Evolutionary conservation across 1,140 invertebrate genomes (phyloP).

Genomic region (Bradynema listronoti): DNA sequence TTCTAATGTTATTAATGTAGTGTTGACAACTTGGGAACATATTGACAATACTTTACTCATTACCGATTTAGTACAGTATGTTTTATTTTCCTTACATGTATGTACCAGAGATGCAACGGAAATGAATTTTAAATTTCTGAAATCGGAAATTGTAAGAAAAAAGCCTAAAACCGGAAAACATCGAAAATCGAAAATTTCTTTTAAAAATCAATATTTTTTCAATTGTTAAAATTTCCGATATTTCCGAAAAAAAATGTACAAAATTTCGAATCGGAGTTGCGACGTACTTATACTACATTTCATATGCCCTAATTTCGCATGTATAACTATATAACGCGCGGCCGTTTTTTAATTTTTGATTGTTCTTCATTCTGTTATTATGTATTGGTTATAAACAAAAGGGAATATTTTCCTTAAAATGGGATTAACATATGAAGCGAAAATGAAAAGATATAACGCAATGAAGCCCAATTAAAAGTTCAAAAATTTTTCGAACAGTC

Average conservation of each 20-base stretch:
- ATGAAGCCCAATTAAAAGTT: neutral
- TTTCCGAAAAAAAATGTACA: neutral
- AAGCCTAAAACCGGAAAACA: neutral
- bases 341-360: neutral
- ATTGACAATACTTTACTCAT: conserved; percentile 43
- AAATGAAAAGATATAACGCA: neutral
- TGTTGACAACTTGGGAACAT: conserved; percentile 53
- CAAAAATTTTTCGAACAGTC: neutral
- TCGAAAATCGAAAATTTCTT: neutral
- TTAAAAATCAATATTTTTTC: neutral
- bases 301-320: no score
- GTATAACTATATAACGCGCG: neutral
- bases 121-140: neutral
- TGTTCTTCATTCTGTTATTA: no score
- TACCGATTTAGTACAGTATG: conserved; percentile 24
- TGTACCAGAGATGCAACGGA: neutral
- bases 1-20: conserved; percentile 53
- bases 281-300: no score
- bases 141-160: neutral
- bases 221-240: neutral
- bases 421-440: neutral
- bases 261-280: no score
- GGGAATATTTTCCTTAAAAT: neutral
- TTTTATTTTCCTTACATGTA: neutral
- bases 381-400: no score